Evolutionary conservation across 2,888 invertebrate species (phyloP), one percentile per base, ranked within the genome.

Genomic region (Lasioglossum figueresi): DNA sequence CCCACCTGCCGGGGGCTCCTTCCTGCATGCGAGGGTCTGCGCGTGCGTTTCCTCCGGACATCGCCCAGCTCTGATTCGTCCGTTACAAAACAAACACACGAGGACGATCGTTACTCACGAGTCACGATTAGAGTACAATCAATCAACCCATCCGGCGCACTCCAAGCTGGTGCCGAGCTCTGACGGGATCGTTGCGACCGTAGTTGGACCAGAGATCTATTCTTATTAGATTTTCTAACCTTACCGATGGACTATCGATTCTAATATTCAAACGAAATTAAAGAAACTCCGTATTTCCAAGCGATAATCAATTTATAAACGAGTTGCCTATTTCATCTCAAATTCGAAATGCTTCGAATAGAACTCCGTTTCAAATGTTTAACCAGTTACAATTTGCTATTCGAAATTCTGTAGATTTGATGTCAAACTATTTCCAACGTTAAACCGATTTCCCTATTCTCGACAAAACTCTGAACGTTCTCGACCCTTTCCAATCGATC

Each of bases 41-140:
- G 95, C 88, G 93, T 92, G 77, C 94, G 94, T 89, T 94, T 95
- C 93, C 93, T 93, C 92, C 94, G 93, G 92, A 94, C 92, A 88
- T 95, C 94, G 90, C 93, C 94, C 92, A 94, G 91, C 92, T 95
- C 95, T 95, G 93, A 93, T 91, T 88, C 88, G 91, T 92, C 89
- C 91, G 89, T 89, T 91, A 90, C 90, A 85, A 80, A 88, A 91
- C 84, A 90, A 89, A 90, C 88, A 90, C 87, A 90, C 87, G 89
- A 84, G 82, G 77, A 86, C 63, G 77, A 84, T 84, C 89, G 89
- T 89, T 89, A 89, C 89, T 89, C 85, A 83, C 86, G 88, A 71
- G 56, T 85, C 71, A 48, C 68, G 76, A 76, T 83, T 76, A 81
- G 56, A 73, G 72, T 16, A 76, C 73, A 45, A 79, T 27, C 63